Conservation (phyloP, 2,888 invertebrate genomes). For the Hylaea fasciaria region DNA sequence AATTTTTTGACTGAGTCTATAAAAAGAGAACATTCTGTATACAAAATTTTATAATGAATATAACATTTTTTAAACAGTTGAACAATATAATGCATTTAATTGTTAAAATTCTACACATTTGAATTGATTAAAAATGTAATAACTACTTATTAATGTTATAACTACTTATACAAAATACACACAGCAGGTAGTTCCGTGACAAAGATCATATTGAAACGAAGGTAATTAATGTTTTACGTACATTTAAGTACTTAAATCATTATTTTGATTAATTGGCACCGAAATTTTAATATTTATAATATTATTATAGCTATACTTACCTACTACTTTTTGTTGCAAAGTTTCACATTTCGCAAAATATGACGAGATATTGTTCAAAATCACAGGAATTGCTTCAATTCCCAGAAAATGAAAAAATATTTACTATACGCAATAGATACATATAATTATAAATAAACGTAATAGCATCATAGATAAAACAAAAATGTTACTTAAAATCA, state of each 20-base stretch:
- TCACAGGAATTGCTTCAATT: conserved; percentile 24
- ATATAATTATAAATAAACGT: conserved; percentile 29
- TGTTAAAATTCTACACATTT: background rate
- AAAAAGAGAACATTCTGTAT: background rate
- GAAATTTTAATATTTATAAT: conserved; percentile 11
- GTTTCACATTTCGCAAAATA: conserved; percentile 1
- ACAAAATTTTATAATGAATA: background rate
- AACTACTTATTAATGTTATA: background rate
- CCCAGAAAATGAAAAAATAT: conserved; percentile 21
- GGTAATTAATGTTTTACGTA: no score
- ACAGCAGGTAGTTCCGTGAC: background rate
- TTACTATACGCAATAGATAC: conserved; percentile 1
- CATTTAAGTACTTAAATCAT: background rate
- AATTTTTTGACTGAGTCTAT: no score
- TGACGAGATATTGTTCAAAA: conserved; percentile 5
- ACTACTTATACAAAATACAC: conserved; percentile 8
- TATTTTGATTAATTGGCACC: conserved; percentile 40
- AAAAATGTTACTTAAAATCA: conserved; percentile 60
- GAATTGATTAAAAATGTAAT: background rate
- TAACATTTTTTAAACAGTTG: background rate
- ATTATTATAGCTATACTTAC: conserved; percentile 10
- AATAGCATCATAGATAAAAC: conserved; percentile 44
- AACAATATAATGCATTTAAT: background rate
- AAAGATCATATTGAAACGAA: background rate
- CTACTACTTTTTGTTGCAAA: background rate